phyloP scores from a whole-genome alignment of 2,888 invertebrate genomes.

The Macropis europaea region DNA sequence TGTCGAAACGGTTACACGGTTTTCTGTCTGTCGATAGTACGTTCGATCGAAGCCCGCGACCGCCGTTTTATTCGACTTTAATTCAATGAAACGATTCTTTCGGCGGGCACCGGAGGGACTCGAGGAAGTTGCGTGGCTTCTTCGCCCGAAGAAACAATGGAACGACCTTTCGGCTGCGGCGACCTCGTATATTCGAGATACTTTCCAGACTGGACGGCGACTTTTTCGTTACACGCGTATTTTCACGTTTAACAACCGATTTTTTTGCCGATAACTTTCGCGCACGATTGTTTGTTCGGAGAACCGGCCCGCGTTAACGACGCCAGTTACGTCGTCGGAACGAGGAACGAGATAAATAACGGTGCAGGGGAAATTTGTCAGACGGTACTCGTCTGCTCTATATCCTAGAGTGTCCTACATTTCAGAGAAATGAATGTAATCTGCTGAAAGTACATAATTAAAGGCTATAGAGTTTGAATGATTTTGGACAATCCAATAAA shows the following conservation, averaged over 20 bases:
- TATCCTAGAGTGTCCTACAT: too few species aligned
- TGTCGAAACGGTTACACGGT: neutral
- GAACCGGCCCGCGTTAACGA: neutral
- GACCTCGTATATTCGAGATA: conserved; percentile 34
- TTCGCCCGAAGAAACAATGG: conserved; percentile 49
- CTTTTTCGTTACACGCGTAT: conserved; percentile 30
- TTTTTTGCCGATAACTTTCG: neutral
- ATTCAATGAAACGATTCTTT: conserved; percentile 58
- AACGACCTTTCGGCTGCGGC: conserved; percentile 37
- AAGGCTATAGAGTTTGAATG: too few species aligned
- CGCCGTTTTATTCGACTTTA: conserved; percentile 52
- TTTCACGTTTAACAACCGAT: conserved; percentile 7
- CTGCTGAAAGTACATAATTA: too few species aligned
- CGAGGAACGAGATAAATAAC: too few species aligned
- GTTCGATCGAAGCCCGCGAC: neutral
- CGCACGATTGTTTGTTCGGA: neutral
- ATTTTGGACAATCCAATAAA: too few species aligned
- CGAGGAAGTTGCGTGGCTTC: conserved; percentile 40
- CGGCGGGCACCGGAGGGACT: conserved; percentile 15
- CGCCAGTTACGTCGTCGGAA: neutral
- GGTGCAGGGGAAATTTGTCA: too few species aligned
- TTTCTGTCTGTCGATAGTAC: neutral
- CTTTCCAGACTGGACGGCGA: conserved; percentile 63
- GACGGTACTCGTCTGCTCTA: too few species aligned
- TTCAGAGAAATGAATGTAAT: too few species aligned